Evolutionary conservation across 2,113 vertebrate genomes (phyloP), one percentile per base, ranked within the genome.

Genomic region (Lichenostomus cassidix): DNA sequence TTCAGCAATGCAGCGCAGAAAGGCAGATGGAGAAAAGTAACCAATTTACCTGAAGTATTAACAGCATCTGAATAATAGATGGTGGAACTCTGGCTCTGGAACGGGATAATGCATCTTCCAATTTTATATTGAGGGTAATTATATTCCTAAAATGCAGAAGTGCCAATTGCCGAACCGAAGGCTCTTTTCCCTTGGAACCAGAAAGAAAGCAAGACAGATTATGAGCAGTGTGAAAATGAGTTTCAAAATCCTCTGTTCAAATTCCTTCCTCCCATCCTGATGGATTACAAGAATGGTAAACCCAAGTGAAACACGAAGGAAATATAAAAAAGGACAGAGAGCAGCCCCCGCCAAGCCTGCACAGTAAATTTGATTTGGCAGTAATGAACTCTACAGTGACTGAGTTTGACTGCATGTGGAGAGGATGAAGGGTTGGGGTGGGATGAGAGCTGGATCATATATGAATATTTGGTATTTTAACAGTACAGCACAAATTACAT

Each of bases 11-110:
- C 22, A 59, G 37, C 18, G 47, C 27, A 89, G 19, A 50, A 74
- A 47, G 28, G 87, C 11, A 74, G 21, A 70, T 31, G 71, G 60
- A 80, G 68, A 58, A 80, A 94, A 93, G 52, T 13, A 64, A 69
- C 75, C 10, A 31, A 47, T 63, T 88, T 97, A 99, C 99, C 99
- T 99, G 99, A 27, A 99, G 98, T 87, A 99, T 98, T 78, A 99
- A 98, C 94, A 99, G 98, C 99, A 99, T 99, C 97, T 99, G 99
- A 73, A 99, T 98, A 56, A 99, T 98, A 73, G 99, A 99, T 7
- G 99, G 98, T 20, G 99, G 99, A 55, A 99, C 98, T 33, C 99
- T 97, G 50, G 99, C 99, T 11, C 98, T 98, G 41, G 98, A 97
- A 17, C 99, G 98, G 63, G 98, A 98, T 83, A 99, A 95, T 7